Evolutionary conservation across 2,797 vertebrate species (phyloP), one percentile per base, ranked within the genome.

Genomic region (Anomalospiza imberbis): DNA sequence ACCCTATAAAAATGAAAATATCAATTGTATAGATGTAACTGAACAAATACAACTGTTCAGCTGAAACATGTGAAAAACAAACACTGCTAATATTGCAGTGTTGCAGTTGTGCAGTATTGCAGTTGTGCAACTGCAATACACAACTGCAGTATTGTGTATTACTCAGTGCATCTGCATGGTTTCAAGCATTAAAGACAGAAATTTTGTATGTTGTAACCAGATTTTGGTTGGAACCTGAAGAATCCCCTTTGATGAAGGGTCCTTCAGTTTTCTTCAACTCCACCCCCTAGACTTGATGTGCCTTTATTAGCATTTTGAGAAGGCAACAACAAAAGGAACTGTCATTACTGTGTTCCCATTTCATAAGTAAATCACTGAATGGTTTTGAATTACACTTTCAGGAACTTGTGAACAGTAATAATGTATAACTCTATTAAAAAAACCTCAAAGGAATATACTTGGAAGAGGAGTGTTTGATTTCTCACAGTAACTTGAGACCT

Each of bases 1-100:
- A 40, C 99, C 99, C 99, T 99, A 88, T 6, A 94, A 96, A 91
- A 75, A 79, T 55, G 22, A 73, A 61, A 93, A 48, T 20, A 40
- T 38, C 47, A 75, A 25, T 34, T 73, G 4, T 22, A 28, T 6
- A 54, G 29, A 82, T 34, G 18, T 47, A 86, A 82, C 17, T 77
- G 40, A 76, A 57, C 28, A 85, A 85, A 91, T 54, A 6, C 31
- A 85, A 1, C 36, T 32, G n/a, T 36, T 91, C 47, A 88, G 26
- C 53, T 22, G 22, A 77, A 95, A 71, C 2, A 31, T 53, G 12
- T 19, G 25, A 70, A n/a, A 18, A 75, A 72, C 13, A 81, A 94
- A 85, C 28, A 47, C 17, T 36, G 17, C 40, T 88, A 54, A 61
- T 80, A 83, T 68, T 34, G 65, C n/a, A n/a, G n/a, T n/a, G n/a